Conservation (phyloP, 2,888 invertebrate genomes). For the Thymelicus lineola region DNA sequence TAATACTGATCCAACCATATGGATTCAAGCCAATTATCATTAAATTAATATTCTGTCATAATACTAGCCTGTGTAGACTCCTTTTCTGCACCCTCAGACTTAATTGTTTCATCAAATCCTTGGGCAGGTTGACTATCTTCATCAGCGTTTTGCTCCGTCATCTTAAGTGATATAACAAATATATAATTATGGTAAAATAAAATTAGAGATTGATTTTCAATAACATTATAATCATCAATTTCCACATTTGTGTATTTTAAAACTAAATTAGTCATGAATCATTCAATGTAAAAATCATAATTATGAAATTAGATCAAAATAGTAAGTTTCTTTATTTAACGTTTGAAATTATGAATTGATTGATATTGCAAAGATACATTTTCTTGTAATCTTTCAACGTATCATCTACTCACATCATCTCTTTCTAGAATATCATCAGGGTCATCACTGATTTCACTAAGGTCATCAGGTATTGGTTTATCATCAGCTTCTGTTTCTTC, state of each 20-base stretch:
- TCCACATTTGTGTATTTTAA: too few relatives aligned
- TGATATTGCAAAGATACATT: too few relatives aligned
- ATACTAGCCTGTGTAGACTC: conserved; percentile 71
- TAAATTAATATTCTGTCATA: neutral
- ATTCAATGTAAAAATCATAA: too few relatives aligned
- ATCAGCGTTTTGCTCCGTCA: conserved; percentile 74
- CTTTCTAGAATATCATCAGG: conserved; percentile 94
- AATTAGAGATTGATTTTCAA: neutral
- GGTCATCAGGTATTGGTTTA: conserved; percentile 87
- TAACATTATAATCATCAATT: too few relatives aligned
- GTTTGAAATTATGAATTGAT: too few relatives aligned
- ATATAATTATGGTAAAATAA: neutral
- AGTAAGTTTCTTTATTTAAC: too few relatives aligned
- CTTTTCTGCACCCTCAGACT: conserved; percentile 70
- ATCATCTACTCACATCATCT: conserved; percentile 84
- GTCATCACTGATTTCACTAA: conserved; percentile 95
- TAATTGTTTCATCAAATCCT: conserved; percentile 62
- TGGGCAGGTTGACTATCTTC: conserved; percentile 71
- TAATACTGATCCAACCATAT: too few relatives aligned
- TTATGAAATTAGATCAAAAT: too few relatives aligned
- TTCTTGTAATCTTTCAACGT: too few relatives aligned
- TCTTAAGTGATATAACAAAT: conserved; percentile 52
- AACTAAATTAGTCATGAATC: too few relatives aligned
- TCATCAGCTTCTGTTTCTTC: conserved; percentile 79
- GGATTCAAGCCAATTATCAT: neutral